phyloP scores from a whole-genome alignment of 2,797 vertebrate genomes.

The Botia almorhae region DNA sequence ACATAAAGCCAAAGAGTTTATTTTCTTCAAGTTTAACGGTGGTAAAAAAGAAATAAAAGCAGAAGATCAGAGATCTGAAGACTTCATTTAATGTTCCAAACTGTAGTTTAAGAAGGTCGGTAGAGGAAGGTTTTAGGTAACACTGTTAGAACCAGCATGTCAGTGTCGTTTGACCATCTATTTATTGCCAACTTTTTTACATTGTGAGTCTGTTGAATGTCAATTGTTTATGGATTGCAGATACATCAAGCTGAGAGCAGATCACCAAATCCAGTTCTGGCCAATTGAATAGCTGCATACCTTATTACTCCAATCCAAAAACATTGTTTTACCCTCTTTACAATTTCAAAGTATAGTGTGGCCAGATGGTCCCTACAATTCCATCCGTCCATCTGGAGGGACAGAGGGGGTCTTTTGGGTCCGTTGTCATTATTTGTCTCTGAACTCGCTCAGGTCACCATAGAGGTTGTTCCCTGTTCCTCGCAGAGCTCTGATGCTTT shows the following conservation, averaged over 20 bases:
- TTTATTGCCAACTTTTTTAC: neutral
- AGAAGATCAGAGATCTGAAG: neutral
- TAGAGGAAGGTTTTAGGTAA: neutral
- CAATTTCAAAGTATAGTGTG: conserved; percentile 33
- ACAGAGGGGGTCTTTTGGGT: conserved; percentile 15
- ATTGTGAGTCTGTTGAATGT: neutral
- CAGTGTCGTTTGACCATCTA: neutral
- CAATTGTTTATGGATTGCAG: neutral
- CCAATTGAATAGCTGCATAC: neutral
- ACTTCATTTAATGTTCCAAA: neutral
- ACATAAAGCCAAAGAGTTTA: conserved; percentile 12
- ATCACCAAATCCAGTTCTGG: neutral
- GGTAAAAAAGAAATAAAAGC: neutral
- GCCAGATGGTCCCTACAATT: conserved; percentile 34
- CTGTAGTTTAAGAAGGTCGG: neutral
- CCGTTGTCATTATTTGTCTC: conserved; percentile 1
- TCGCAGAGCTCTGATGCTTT: conserved; percentile 29
- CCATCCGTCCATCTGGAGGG: conserved; percentile 29
- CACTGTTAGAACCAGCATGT: neutral
- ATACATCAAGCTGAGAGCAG: neutral
- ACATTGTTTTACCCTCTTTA: conserved; percentile 41
- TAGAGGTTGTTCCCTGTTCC: conserved; percentile 39
- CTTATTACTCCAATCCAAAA: conserved; percentile 5
- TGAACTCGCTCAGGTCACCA: conserved; percentile 5
- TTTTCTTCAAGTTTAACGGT: conserved; percentile 17